Evolutionary conservation across 2,888 invertebrate genomes (phyloP), one percentile per base, ranked within the genome.

Genomic region (Xanthia togata): DNA sequence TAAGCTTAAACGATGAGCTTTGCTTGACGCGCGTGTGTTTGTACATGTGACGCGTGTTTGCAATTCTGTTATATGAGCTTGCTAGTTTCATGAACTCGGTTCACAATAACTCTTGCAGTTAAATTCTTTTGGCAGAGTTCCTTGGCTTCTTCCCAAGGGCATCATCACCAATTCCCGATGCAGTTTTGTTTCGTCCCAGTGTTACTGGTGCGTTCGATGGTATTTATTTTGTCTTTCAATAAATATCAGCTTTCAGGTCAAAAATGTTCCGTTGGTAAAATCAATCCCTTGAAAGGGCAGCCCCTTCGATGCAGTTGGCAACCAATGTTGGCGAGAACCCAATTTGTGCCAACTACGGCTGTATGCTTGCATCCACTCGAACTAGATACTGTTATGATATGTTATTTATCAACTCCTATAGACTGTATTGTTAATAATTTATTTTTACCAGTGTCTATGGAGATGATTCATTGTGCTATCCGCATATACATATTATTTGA

Each of bases 231-330:
- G 75, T 70, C 78, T 85, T 80, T 78, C 78, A 81, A 84, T 84
- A 83, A 72, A 83, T 84, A 85, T 88, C 76, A 78, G 70, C 84
- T 88, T 90, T 88, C 73, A 80, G 90, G 87, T 90, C 83, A 78
- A 81, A 88, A 84, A 74, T 69, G 86, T 89, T 90, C 84, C 87
- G 89, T 89, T 88, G 89, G 91, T 91, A 89, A 87, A 90, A 91
- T 92, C 89, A 91, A 91, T 92, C 87, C 90, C 86, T 89, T 82
- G 85, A 91, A 93, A 93, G 93, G 93, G 91, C 92, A 90, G 88
- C 88, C 92, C 91, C 79, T 93, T 91, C 90, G 90, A 86, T 93
- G 91, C 90, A 92, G 89, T 94, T 95, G 94, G 94, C 95, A 94
- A 89, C 81, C 81, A 83, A 87, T 74, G 87, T 91, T 95, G 95